Evolutionary conservation across 2,113 vertebrate genomes (phyloP).

Genomic region (Vulpes lagopus): DNA sequence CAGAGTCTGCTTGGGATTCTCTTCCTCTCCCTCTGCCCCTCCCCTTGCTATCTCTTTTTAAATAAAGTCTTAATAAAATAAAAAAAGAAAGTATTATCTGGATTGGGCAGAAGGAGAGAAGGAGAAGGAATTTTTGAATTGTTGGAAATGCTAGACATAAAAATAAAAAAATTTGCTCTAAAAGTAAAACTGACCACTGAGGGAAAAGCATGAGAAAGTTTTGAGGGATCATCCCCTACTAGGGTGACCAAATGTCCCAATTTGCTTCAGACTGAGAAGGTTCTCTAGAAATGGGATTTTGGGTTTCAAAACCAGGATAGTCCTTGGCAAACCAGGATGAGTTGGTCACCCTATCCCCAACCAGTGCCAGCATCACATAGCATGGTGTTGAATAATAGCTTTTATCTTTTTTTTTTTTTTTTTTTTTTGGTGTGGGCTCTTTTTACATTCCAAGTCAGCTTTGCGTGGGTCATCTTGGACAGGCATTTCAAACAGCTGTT

Average conservation of each 20-base stretch:
- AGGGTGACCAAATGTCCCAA: background rate
- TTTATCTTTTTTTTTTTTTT: background rate
- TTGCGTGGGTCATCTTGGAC: background rate
- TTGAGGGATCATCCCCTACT: background rate
- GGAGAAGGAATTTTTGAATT: background rate
- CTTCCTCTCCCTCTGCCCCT: background rate
- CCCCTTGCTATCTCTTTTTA: background rate
- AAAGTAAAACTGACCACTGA: background rate
- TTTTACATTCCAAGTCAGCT: constrained; percentile 7
- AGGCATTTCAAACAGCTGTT: constrained; percentile 27
- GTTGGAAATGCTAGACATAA: constrained; percentile 26
- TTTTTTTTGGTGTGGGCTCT: background rate
- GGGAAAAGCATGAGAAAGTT: background rate
- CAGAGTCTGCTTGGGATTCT: background rate
- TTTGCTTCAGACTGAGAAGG: background rate
- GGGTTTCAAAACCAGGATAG: background rate
- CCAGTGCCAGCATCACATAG: background rate
- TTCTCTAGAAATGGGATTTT: background rate
- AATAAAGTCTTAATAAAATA: background rate
- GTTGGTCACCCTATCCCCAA: background rate
- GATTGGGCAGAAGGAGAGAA: background rate
- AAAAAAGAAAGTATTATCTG: background rate
- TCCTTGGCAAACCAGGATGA: background rate
- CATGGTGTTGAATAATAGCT: background rate
- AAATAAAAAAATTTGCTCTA: constrained; percentile 27